Evolutionary conservation across 2,113 vertebrate genomes (phyloP).

Genomic region (Piaya cayana): DNA sequence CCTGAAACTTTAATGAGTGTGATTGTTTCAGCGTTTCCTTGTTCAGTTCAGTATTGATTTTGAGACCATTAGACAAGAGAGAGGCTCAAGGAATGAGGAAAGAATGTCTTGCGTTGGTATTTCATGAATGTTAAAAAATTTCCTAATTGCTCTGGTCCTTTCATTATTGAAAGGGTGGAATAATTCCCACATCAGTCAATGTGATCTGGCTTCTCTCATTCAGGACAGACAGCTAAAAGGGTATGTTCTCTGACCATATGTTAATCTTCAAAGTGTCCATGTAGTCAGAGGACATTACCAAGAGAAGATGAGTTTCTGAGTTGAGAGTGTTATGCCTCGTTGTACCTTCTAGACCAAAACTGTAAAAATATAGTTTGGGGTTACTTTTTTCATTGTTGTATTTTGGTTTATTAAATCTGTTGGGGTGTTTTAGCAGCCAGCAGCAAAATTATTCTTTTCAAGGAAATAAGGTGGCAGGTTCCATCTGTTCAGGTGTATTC

Average conservation of each 20-base stretch:
- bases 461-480: slow-evolving; percentile 38
- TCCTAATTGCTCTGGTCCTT: background rate
- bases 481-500: slow-evolving; percentile 56
- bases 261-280: background rate
- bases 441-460: slow-evolving; percentile 37
- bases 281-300: background rate
- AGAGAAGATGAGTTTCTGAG: background rate
- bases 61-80: background rate
- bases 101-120: background rate
- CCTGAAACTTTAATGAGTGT: background rate
- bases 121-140: slow-evolving; percentile 40
- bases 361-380: slow-evolving; percentile 22
- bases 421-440: slow-evolving; percentile 58
- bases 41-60: background rate
- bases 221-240: background rate
- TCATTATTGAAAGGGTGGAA: slow-evolving; percentile 39
- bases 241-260: background rate
- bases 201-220: slow-evolving; percentile 34
- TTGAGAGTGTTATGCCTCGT: slow-evolving; percentile 18
- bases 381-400: slow-evolving; percentile 15
- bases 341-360: slow-evolving; percentile 67
- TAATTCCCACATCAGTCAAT: slow-evolving; percentile 13
- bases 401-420: slow-evolving; percentile 51
- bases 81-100: background rate
- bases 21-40: slow-evolving; percentile 28